Evolutionary conservation across 2,113 vertebrate species (phyloP).

Genomic region (Columbina picui): DNA sequence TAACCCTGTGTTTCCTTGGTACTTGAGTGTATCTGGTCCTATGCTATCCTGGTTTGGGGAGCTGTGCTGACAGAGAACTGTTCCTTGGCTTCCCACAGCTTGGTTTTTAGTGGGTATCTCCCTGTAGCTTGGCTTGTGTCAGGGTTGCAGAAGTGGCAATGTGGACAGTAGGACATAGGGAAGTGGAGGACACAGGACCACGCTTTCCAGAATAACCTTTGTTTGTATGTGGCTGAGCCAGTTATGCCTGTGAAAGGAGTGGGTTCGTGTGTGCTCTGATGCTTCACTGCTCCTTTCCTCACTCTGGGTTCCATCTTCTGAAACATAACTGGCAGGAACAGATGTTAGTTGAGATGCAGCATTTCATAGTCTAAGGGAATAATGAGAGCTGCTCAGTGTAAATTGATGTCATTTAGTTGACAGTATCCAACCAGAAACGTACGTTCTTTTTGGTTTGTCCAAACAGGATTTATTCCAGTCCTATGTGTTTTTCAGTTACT

Average conservation of each 20-base stretch:
- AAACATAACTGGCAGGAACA: background rate
- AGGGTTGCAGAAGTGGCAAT: background rate
- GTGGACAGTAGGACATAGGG: background rate
- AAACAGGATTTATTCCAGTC: background rate
- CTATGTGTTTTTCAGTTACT: background rate
- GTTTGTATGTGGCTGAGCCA: background rate
- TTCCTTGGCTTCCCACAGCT: background rate
- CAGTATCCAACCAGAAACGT: background rate
- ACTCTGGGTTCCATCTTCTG: background rate
- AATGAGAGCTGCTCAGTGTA: background rate
- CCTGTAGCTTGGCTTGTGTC: background rate
- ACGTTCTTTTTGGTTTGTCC: background rate
- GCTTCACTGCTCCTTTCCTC: background rate
- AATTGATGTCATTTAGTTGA: background rate
- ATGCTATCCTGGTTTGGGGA: background rate
- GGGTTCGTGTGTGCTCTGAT: background rate
- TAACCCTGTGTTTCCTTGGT: background rate
- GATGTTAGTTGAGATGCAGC: background rate
- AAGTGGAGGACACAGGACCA: background rate
- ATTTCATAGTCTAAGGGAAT: background rate
- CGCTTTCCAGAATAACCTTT: fast-evolving
- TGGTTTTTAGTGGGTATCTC: background rate
- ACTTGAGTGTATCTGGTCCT: background rate
- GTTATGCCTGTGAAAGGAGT: background rate
- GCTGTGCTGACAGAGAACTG: background rate